Conservation (phyloP, 2,113 vertebrate genomes). For the Ochotona princeps region DNA sequence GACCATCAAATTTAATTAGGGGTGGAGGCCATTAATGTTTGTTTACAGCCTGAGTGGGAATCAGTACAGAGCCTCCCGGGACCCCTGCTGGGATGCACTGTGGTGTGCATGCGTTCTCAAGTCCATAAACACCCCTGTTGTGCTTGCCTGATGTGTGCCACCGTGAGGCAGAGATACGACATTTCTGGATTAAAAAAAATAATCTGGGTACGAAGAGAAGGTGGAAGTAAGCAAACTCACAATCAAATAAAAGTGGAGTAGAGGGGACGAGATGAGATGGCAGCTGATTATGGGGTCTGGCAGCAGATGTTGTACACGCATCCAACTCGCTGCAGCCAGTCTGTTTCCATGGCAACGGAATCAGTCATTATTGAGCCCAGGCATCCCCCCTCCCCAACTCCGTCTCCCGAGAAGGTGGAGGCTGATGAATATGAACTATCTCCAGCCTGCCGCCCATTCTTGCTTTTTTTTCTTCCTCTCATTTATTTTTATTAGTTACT, state of each 20-base stretch:
- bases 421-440: slow-evolving; percentile 82
- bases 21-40: neutral
- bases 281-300: slow-evolving; percentile 88
- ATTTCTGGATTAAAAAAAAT: slow-evolving; percentile 41
- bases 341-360: slow-evolving; percentile 98
- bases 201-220: slow-evolving; percentile 12
- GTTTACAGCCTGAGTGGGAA: neutral
- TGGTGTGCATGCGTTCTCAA: neutral
- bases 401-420: slow-evolving; percentile 89
- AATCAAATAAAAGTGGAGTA: slow-evolving; percentile 77
- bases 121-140: neutral
- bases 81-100: neutral
- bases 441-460: slow-evolving; percentile 51
- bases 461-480: neutral
- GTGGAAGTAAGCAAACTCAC: slow-evolving; percentile 80
- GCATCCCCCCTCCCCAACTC: slow-evolving; percentile 75
- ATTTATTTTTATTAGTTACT: neutral
- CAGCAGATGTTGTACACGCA: slow-evolving; percentile 93
- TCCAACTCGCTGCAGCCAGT: slow-evolving; percentile 93
- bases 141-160: neutral
- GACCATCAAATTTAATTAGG: neutral
- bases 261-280: slow-evolving; percentile 82
- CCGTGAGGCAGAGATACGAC: neutral
- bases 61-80: neutral
- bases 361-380: slow-evolving; percentile 92